Percentiles rank a stretch among this genome's conserved stretches.
phyloP scores from a whole-genome alignment of 2,797 vertebrate species.

The Adelosebastes latens region DNA sequence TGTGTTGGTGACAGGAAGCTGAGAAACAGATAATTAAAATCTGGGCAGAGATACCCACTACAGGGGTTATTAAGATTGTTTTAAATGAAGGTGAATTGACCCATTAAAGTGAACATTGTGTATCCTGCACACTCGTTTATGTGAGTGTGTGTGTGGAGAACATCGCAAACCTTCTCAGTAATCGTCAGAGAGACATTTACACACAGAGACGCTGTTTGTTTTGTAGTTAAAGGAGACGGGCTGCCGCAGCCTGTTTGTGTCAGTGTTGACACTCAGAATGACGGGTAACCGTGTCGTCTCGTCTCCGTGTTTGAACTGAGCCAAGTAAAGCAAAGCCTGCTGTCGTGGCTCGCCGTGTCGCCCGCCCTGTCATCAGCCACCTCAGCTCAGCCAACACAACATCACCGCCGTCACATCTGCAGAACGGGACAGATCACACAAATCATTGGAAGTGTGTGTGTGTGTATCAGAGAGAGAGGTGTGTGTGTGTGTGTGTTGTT shows the following conservation, averaged over 20 bases:
- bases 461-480: background rate
- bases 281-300: conserved; percentile 52
- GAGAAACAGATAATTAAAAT: background rate
- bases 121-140: background rate
- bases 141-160: background rate
- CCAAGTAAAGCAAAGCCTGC: conserved; percentile 15
- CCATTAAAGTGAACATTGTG: background rate
- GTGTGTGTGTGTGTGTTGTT: background rate
- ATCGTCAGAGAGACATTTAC: background rate
- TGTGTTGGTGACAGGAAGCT: background rate
- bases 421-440: conserved; percentile 24
- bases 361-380: conserved; percentile 44
- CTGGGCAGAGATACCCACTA: too few species aligned
- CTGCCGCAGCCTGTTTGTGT: conserved; percentile 15
- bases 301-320: conserved; percentile 40
- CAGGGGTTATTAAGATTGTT: background rate
- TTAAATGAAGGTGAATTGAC: background rate
- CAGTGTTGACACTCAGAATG: conserved; percentile 33
- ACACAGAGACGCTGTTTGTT: conserved; percentile 17
- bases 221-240: conserved; percentile 2
- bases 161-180: background rate
- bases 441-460: background rate
- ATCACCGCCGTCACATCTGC: conserved; percentile 35
- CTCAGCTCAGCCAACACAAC: conserved; percentile 17
- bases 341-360: background rate